phyloP scores from a whole-genome alignment of 1,140 invertebrate species.

The Hyphantria cunea region DNA sequence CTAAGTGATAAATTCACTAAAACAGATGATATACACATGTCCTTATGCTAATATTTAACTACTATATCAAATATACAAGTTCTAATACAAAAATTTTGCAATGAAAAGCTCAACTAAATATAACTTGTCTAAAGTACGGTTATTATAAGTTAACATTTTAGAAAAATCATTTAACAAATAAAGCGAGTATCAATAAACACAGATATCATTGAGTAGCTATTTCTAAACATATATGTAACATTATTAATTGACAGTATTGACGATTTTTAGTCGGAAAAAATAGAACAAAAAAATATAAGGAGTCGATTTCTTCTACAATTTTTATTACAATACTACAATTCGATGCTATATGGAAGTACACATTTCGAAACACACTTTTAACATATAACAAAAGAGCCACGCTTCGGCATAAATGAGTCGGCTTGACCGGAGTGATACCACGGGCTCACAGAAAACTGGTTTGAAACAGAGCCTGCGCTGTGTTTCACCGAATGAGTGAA shows the following conservation, averaged over 20 bases:
- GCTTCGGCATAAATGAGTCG: too few relatives aligned
- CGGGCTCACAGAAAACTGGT: too few relatives aligned
- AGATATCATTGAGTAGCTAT: conserved; percentile 1
- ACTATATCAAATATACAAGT: conserved; percentile 17
- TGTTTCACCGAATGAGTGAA: too few relatives aligned
- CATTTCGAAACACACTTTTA: not conserved
- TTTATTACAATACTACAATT: not conserved
- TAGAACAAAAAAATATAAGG: not conserved
- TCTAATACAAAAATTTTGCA: conserved; percentile 22
- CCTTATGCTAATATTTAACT: conserved; percentile 2
- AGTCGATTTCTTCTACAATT: conserved; percentile 10
- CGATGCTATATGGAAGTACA: not conserved
- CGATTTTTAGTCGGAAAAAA: not conserved
- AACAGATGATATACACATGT: conserved; percentile 5
- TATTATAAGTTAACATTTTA: not conserved
- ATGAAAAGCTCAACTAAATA: conserved; percentile 28
- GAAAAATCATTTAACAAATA: not conserved
- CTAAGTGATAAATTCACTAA: not conserved
- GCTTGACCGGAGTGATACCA: too few relatives aligned
- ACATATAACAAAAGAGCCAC: not conserved
- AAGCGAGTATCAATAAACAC: too few relatives aligned
- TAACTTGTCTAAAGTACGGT: conserved; percentile 20
- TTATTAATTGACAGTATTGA: conserved; percentile 19
- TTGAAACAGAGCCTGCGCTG: too few relatives aligned
- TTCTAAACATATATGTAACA: not conserved